These are phyloP conservation scores for Torymus texanus DNA, from an alignment of 2,888 invertebrate genomes.

Conservation along the genomic window DNA sequence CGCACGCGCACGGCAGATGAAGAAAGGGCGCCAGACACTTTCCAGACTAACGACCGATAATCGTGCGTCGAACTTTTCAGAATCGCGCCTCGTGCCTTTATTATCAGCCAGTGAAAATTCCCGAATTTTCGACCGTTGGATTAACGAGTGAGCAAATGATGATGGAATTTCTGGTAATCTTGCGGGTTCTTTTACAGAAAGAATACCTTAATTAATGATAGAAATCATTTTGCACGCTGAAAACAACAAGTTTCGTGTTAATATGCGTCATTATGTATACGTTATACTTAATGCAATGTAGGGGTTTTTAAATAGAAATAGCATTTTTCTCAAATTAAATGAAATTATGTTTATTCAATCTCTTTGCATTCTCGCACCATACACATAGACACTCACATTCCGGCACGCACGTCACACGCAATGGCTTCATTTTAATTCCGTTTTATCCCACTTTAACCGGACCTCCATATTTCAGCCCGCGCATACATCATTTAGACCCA, in stretches of 20 bases:
- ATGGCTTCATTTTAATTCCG: conserved; percentile 40
- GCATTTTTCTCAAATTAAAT: background rate
- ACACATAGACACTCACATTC: conserved; percentile 38
- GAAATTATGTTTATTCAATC: conserved; percentile 26
- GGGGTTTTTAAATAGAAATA: background rate
- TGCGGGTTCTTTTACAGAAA: too few species aligned
- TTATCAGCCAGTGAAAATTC: too few species aligned
- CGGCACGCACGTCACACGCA: conserved; percentile 37
- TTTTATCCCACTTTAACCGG: conserved; percentile 28
- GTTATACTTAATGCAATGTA: too few species aligned
- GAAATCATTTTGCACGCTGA: too few species aligned
- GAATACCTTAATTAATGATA: too few species aligned
- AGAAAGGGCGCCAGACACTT: conserved; percentile 53
- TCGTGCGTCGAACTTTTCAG: conserved; percentile 54
- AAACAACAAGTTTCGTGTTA: too few species aligned
- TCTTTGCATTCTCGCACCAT: conserved; percentile 11
- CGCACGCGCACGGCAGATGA: background rate
- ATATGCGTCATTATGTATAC: too few species aligned
- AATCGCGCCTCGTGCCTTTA: conserved; percentile 3
- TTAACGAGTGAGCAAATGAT: background rate
- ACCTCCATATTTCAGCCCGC: conserved; percentile 18
- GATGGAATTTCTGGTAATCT: too few species aligned
- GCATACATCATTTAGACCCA: conserved; percentile 11
- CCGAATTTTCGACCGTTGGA: background rate
- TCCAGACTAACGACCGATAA: conserved; percentile 57